These are phyloP conservation scores for Psilopogon haemacephalus DNA, from an alignment of 2,113 vertebrate genomes.

Conservation along the genomic window DNA sequence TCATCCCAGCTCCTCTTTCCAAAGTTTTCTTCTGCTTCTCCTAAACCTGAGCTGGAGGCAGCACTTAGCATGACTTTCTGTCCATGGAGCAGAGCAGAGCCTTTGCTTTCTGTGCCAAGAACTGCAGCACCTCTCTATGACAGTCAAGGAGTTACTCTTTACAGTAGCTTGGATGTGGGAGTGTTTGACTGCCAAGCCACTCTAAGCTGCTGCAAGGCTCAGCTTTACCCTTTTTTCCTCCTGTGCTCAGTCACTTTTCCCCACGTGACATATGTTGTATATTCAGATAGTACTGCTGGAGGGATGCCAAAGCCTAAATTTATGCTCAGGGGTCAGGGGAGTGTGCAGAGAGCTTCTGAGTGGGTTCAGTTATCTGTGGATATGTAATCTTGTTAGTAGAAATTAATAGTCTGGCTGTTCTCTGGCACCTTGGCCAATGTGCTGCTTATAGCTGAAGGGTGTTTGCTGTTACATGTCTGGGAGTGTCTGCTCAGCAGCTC, in stretches of 20 bases:
- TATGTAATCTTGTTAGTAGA: background rate
- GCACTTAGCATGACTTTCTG: background rate
- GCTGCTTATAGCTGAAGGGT: background rate
- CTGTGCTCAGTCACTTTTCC: background rate
- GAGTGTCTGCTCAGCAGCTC: too few relatives aligned
- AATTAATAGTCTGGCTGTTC: background rate
- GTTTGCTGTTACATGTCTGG: background rate
- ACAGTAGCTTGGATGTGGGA: background rate
- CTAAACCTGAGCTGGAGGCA: background rate
- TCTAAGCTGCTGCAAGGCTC: background rate
- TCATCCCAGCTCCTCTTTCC: background rate
- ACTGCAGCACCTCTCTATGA: background rate
- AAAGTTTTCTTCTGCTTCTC: background rate
- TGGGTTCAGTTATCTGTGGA: background rate
- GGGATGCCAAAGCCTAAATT: background rate
- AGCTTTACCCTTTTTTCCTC: background rate
- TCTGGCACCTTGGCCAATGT: background rate
- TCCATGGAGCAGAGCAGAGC: background rate
- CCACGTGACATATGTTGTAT: background rate
- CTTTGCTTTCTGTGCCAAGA: background rate
- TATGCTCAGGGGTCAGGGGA: background rate
- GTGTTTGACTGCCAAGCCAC: background rate
- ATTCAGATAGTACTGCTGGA: background rate
- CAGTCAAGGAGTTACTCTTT: background rate
- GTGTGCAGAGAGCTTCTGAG: background rate